A percentile compares a stretch with the other conserved stretches of the same genome.
These are phyloP conservation scores for Paguma larvata DNA, from an alignment of 2,797 vertebrate genomes.

Conservation along the genomic window DNA sequence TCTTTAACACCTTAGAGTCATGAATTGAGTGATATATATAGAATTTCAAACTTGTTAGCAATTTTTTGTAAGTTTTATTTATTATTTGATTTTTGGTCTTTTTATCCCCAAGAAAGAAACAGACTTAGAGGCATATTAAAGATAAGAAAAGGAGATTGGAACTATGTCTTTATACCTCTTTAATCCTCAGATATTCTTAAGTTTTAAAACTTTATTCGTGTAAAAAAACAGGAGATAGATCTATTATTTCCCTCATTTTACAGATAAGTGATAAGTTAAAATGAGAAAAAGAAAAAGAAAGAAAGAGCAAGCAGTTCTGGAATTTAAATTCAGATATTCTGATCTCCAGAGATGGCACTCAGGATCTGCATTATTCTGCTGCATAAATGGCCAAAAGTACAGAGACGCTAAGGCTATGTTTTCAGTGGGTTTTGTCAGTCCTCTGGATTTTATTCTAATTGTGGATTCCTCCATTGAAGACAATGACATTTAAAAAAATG, in stretches of 20 bases:
- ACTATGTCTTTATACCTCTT: background rate
- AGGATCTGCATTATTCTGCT: background rate
- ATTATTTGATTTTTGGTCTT: background rate
- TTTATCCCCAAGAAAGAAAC: background rate
- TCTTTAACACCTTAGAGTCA: background rate
- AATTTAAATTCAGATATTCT: background rate
- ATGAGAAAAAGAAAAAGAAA: background rate
- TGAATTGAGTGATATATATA: background rate
- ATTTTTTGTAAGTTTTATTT: background rate
- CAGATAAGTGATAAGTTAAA: background rate
- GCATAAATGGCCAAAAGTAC: background rate
- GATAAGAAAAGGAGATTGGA: background rate
- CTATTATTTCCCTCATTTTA: background rate
- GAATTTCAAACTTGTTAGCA: background rate
- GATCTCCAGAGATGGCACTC: background rate
- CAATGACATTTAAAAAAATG: background rate
- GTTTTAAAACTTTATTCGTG: background rate
- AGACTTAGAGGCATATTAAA: background rate
- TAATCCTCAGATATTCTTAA: background rate
- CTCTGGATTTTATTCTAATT: constrained; percentile 40
- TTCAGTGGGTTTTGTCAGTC: background rate
- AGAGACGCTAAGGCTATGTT: background rate
- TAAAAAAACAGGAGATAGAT: background rate
- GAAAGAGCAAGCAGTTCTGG: background rate
- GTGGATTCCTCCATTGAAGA: background rate